Base-by-base conservation (phyloP, 2,888 invertebrate species). In the Lymantria dispar region DNA sequence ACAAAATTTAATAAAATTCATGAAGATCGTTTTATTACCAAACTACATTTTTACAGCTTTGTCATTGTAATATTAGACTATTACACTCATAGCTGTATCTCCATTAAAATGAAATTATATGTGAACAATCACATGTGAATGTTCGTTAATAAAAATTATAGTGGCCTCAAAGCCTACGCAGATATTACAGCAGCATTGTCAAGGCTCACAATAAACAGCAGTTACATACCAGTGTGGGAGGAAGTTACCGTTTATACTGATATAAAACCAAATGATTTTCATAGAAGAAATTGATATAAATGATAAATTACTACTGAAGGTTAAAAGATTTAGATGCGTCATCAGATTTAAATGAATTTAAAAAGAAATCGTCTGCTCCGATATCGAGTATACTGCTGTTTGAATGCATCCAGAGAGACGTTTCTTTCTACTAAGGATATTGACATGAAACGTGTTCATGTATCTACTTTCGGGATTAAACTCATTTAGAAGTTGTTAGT, bases 141-240 rank as follows among this genome's bases (percentile, higher is more conserved):
- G 52, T 68, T 68, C 61, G 71, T 63, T 78, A 75, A 73, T 75
- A 72, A 74, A 71, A 76, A 76, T 74, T 70, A 74, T 64, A 68
- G 58, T 68, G 75, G 71, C 76, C 80, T 80, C 64, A 73, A 65
- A 76, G 61, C 82, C 85, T 78, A 85, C 80, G 78, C 77, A 64
- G 59, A 60, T 67, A 71, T 72, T 65, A 75, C 63, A 69, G 64
- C 67, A 68, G 68, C 81, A 80, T 68, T 80, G 82, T 74, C 83
- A 83, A 82, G 83, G 82, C 62, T 63, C 50, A 52, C 62, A 54
- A 50, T 59, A 43, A 60, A 67, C 58, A 56, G 54, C 60, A 65
- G 55, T 45, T 41, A 44, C 57, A 52, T 49, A 41, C 44, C 39
- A 48, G 46, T 57, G 61, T 64, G 54, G 53, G 60, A 50, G 52